These are phyloP conservation scores for Empis stercorea DNA, from an alignment of 2,888 invertebrate genomes.

Conservation along the genomic window DNA sequence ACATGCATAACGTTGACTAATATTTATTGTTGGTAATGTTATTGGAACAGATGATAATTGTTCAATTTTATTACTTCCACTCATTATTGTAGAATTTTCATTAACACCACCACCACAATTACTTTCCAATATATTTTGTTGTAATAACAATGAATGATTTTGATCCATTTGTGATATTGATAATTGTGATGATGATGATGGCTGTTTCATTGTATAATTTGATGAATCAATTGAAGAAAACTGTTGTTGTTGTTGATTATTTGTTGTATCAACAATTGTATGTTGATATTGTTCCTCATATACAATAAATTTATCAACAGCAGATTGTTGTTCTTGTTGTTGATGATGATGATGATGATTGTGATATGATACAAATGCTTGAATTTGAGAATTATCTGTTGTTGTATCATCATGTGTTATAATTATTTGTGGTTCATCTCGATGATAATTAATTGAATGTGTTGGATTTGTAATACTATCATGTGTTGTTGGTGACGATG, in stretches of 20 bases:
- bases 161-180: too few relatives aligned
- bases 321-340: not conserved
- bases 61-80: not conserved
- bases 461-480: constrained; percentile 2
- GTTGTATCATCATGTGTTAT: constrained; percentile 5
- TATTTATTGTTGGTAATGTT: not conserved
- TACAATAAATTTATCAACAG: not conserved
- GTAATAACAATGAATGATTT: too few relatives aligned
- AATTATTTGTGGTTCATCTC: constrained; percentile 7
- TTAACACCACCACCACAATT: too few relatives aligned
- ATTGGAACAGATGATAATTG: not conserved
- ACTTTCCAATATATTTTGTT: too few relatives aligned
- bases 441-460: not conserved
- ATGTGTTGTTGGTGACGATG: constrained; percentile 5
- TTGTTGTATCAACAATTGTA: too few relatives aligned
- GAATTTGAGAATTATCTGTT: not conserved
- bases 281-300: not conserved
- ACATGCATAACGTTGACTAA: constrained; percentile 23
- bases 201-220: too few relatives aligned
- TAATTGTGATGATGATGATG: too few relatives aligned
- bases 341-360: too few relatives aligned
- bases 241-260: too few relatives aligned
- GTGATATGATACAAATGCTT: too few relatives aligned
- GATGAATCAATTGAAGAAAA: too few relatives aligned
- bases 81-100: too few relatives aligned